Base-by-base conservation (phyloP, 2,113 vertebrate genomes). In the Cygnus buccinator region DNA sequence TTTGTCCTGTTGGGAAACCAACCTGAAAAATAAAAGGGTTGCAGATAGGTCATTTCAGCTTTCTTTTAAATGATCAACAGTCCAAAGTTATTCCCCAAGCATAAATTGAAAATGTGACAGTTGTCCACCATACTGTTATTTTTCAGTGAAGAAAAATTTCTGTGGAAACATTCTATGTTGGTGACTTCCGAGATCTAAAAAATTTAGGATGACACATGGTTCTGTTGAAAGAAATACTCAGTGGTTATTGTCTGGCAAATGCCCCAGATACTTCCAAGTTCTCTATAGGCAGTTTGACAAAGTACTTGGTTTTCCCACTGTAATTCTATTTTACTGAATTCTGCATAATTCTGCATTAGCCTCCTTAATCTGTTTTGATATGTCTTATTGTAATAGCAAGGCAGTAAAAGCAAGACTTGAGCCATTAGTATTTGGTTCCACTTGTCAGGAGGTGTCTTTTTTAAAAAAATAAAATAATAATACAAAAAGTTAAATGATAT, bases 291-390 rank as follows among this genome's bases (percentile, higher is more conserved):
- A 90, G 68, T 90, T 96, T 95, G 95, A 94, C 94, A 92, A 87
- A 89, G 57, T 94, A 33, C 25, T 97, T 92, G 59, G 37, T 93
- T 96, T 96, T 59, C 59, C 59, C 23, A 28, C 71, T 83, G 20
- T 72, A 93, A 83, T 93, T 93, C 88, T 73, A 12, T 90, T 21
- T 76, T 90, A 95, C 71, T 84, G 76, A 88, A 71, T 95, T 92
- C 93, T 93, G 83, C 94, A 94, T 96, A 96, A 93, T 94, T 95
- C 79, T 84, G 85, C 79, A 93, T 95, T 94, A 94, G 23, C 19
- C 17, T 35, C 44, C 63, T 77, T 95, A 94, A 93, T 94, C 94
- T 94, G 59, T 96, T 95, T 86, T 80, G 90, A 84, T 95, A 55
- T 74, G 83, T 93, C 41, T 66, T 90, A 70, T 35, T 92, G 75